Conservation (phyloP, 2,113 vertebrate species). For the Gobius niger region DNA sequence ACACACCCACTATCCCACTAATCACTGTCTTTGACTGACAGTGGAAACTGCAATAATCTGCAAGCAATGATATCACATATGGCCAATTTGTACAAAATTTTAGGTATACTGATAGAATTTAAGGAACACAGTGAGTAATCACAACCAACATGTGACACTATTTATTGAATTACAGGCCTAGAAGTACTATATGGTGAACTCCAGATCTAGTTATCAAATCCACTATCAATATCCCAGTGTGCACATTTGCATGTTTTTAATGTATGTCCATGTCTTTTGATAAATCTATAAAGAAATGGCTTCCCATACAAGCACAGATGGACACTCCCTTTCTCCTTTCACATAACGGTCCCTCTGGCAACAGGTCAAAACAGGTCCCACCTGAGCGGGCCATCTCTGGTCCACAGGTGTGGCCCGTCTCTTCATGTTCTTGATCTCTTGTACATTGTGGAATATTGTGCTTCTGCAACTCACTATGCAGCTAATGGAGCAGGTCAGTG, state of each 20-base stretch:
- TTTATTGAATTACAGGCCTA: too few relatives aligned
- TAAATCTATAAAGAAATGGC: conserved; percentile 41
- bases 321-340: conserved; percentile 43
- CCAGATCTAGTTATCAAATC: too few relatives aligned
- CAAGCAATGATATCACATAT: background rate
- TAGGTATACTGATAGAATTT: too few relatives aligned
- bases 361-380: conserved; percentile 76
- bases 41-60: background rate
- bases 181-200: too few relatives aligned
- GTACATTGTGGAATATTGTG: conserved; percentile 36
- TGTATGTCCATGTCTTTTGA: conserved; percentile 26
- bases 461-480: conserved; percentile 34
- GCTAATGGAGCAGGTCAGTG: conserved; percentile 61
- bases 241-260: conserved; percentile 9
- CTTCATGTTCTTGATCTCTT: conserved; percentile 40
- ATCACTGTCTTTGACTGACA: background rate
- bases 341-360: conserved; percentile 59
- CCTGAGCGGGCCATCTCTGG: conserved; percentile 65
- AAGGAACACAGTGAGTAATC: too few relatives aligned
- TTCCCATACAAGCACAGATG: conserved; percentile 55
- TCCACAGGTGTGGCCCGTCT: conserved; percentile 69
- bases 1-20: background rate
- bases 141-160: too few relatives aligned
- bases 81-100: too few relatives aligned
- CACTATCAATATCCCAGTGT: background rate